Evolutionary conservation across 2,113 vertebrate species (phyloP).

Genomic region (Lontra canadensis): DNA sequence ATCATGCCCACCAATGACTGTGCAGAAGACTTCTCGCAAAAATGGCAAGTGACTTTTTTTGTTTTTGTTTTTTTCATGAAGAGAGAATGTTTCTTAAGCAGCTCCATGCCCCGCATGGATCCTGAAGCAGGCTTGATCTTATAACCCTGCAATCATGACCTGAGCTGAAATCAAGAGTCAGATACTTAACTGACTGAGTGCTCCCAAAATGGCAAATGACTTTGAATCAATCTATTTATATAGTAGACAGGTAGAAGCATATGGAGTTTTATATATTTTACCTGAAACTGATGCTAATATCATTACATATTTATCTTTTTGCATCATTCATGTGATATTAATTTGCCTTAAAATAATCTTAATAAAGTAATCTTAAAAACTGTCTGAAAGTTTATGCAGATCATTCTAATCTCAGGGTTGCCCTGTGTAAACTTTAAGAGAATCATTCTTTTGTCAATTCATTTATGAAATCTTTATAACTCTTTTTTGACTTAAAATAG

Average conservation of each 20-base stretch:
- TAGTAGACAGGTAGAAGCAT: background rate
- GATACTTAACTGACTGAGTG: background rate
- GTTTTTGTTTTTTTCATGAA: background rate
- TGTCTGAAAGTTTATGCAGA: background rate
- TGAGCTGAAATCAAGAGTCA: background rate
- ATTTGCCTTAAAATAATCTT: background rate
- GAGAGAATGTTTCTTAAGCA: background rate
- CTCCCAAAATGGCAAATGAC: slow-evolving; percentile 84
- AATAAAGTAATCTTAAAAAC: slow-evolving; percentile 2
- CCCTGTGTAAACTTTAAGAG: background rate
- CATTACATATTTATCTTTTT: background rate
- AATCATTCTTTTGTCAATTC: slow-evolving; percentile 34
- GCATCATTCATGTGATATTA: background rate
- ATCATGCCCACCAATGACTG: slow-evolving; percentile 66
- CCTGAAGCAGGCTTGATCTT: background rate
- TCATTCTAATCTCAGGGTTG: background rate
- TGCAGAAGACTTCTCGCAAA: slow-evolving; percentile 85
- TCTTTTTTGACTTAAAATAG: slow-evolving; percentile 13
- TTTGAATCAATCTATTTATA: background rate
- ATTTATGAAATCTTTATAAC: background rate
- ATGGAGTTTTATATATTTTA: background rate
- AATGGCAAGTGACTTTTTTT: slow-evolving; percentile 83
- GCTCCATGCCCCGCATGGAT: background rate
- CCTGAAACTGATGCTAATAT: background rate
- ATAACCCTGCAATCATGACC: background rate